Evolutionary conservation across 2,888 invertebrate species (phyloP), one percentile per base, ranked within the genome.

Genomic region (Gymnoscelis rufifasciata): DNA sequence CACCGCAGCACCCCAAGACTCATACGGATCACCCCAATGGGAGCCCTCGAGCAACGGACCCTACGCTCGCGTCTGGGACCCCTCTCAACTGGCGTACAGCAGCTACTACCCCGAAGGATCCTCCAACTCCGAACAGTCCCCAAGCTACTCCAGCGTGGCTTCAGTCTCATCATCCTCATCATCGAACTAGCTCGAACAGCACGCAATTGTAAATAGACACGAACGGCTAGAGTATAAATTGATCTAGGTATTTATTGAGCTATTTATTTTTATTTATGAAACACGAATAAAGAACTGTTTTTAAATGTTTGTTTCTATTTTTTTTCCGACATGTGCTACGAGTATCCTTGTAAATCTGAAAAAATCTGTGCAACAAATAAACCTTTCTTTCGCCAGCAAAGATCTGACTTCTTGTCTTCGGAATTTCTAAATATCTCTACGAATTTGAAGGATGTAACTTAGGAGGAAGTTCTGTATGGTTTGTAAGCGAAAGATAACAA

Each of bases 41-140:
- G 93, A 93, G 68, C 91, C 92, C 2, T 83, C 90, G 56, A 92
- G 90, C 66, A 91, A 92, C 38, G 94, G 94, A 6, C 95, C 95
- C 0, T 95, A 95, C 77, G 91, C 95, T 36, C 90, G 95, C 57
- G 91, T 93, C 1, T 95, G 95, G 93, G 93, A 93, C 62, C 90
- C 90, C 4, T 91, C 92, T 39, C 92, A 91, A 61, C 75, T 92
- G 56, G 93, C 93, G 15, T 93, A 92, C 73, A 93, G 91, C 64
- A 92, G 93, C 1, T 93, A 93, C 78, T 92, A 92, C 68, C 92
- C 93, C 54, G 91, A 91, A 68, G 90, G 91, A 52, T 86, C 90
- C 0, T 89, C 90, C 23, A 84, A 90, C 1, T 89, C 91, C 0
- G 90, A 91, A 50, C 89, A 89, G 35, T 88, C 89, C 2, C 81